A percentile compares a stretch with the other conserved stretches of the same genome.
phyloP scores from a whole-genome alignment of 2,113 vertebrate genomes.

The Albula goreensis region DNA sequence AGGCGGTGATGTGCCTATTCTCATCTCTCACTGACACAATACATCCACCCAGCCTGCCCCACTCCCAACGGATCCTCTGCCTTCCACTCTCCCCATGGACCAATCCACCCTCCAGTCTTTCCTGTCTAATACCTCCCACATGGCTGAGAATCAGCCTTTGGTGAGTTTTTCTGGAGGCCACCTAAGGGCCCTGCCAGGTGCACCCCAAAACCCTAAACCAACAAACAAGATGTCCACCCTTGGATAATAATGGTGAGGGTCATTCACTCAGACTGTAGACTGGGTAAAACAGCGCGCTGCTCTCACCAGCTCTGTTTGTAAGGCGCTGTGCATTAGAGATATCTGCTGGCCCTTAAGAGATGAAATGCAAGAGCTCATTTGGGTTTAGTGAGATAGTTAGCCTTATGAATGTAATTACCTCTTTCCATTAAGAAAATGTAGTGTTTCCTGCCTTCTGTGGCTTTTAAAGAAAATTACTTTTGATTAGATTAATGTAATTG shows the following conservation, averaged over 20 bases:
- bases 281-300: not conserved
- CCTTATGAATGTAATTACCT: constrained; percentile 60
- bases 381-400: constrained; percentile 56
- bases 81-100: not conserved
- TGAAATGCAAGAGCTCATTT: not conserved
- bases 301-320: not conserved
- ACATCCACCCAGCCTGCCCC: no score
- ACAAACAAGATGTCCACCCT: not conserved
- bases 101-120: not conserved
- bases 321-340: not conserved
- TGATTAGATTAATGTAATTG: constrained; percentile 51
- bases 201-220: no score
- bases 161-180: not conserved
- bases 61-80: not conserved
- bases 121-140: constrained; percentile 1
- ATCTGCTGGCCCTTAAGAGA: not conserved
- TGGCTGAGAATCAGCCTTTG: not conserved
- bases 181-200: not conserved
- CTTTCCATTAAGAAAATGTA: constrained; percentile 54
- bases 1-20: constrained; percentile 14
- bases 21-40: not conserved
- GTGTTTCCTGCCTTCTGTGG: constrained; percentile 48
- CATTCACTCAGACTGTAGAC: not conserved
- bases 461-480: constrained; percentile 52
- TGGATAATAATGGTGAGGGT: not conserved